A percentile compares a stretch with the other conserved stretches of the same genome.
Evolutionary conservation across 2,797 vertebrate species (phyloP).

Genomic region (Carapus acus): DNA sequence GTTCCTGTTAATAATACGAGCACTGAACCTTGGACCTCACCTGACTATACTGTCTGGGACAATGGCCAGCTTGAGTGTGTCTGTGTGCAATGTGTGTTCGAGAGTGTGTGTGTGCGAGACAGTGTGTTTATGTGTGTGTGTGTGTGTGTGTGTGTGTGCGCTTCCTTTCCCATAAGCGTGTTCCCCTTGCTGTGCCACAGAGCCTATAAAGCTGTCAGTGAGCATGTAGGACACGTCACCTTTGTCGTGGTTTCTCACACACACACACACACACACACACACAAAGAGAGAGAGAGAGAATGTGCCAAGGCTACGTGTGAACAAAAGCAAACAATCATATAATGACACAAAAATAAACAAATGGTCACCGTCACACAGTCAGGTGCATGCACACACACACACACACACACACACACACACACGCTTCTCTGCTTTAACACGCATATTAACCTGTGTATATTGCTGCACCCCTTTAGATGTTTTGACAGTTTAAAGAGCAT

Average conservation of each 20-base stretch:
- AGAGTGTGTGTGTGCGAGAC: constrained; percentile 32
- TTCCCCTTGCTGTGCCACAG: constrained; percentile 73
- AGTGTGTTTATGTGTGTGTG: too few relatives aligned
- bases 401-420: constrained; percentile 14
- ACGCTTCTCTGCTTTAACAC: constrained; percentile 31
- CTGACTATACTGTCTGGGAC: constrained; percentile 81
- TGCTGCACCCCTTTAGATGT: constrained; percentile 29
- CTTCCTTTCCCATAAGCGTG: constrained; percentile 80
- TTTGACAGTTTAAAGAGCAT: constrained; percentile 55
- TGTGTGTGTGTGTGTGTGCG: constrained; percentile 31
- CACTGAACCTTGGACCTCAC: constrained; percentile 80
- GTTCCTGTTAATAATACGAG: constrained; percentile 80
- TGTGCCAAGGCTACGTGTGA: constrained; percentile 38
- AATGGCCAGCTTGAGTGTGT: constrained; percentile 69
- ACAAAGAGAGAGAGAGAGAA: constrained; percentile 25
- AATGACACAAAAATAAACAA: constrained; percentile 37
- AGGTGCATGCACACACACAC: background rate
- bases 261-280: constrained; percentile 24
- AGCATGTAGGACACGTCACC: constrained; percentile 81
- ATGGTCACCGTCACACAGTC: constrained; percentile 4
- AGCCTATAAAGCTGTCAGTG: constrained; percentile 85
- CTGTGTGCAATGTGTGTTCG: constrained; percentile 14
- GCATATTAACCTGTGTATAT: constrained; percentile 49
- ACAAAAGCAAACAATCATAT: constrained; percentile 20
- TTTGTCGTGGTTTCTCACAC: constrained; percentile 72